Evolutionary conservation across 2,113 vertebrate species (phyloP).

Genomic region (Hirundichthys speculiger): DNA sequence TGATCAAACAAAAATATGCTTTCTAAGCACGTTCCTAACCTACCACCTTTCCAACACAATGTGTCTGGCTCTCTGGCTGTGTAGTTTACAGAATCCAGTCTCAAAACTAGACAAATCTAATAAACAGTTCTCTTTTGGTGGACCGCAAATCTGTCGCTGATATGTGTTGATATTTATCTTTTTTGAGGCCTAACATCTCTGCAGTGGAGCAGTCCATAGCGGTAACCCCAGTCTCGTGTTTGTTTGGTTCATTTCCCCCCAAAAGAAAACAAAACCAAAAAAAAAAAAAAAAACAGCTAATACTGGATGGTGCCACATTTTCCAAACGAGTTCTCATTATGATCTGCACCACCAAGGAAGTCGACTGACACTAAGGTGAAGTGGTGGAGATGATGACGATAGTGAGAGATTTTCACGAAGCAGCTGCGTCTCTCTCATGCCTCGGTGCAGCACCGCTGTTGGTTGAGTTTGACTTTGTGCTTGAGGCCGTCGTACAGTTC

Average conservation of each 20-base stretch:
- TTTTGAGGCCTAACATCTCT: slow-evolving; percentile 62
- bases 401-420: slow-evolving; percentile 46
- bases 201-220: slow-evolving; percentile 32
- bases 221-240: slow-evolving; percentile 36
- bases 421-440: slow-evolving; percentile 80
- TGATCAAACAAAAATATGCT: slow-evolving; percentile 64
- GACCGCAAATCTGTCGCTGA: slow-evolving; percentile 71
- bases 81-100: slow-evolving; percentile 62
- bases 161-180: slow-evolving; percentile 81
- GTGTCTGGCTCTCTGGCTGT: slow-evolving; percentile 44
- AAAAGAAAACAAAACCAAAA: too few relatives aligned
- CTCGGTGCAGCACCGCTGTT: slow-evolving; percentile 97
- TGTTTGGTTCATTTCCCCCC: slow-evolving; percentile 23
- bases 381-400: slow-evolving; percentile 49
- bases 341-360: slow-evolving; percentile 39
- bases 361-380: slow-evolving; percentile 56
- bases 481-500: slow-evolving; percentile 98
- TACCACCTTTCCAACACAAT: slow-evolving; percentile 63
- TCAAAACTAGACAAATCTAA: slow-evolving; percentile 72
- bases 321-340: slow-evolving; percentile 26
- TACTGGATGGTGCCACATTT: slow-evolving; percentile 27
- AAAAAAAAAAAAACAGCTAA: slow-evolving; percentile 14
- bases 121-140: slow-evolving; percentile 63
- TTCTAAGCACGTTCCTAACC: slow-evolving; percentile 66
- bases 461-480: slow-evolving; percentile 99